Base-by-base conservation (phyloP, 2,113 vertebrate genomes). In the Peromyscus polionotus region DNA sequence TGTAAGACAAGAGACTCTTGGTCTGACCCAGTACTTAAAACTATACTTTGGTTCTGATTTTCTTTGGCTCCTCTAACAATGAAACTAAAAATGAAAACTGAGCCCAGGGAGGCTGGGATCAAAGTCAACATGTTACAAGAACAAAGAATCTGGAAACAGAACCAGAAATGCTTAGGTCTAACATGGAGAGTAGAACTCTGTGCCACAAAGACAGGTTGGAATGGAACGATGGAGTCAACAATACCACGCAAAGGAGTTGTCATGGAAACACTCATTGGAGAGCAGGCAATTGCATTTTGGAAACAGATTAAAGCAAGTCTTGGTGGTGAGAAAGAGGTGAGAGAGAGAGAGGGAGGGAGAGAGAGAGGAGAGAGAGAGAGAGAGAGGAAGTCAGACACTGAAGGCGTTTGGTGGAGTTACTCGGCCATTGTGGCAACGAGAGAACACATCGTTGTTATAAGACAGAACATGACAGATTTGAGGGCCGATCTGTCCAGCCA, bases 191-290 rank as follows among this genome's bases (percentile, higher is more conserved):
- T 81, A 77, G 92, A 75, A 48, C 93, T 91, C 80, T 39, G 88
- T 20, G 80, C 67, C 90, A 90, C 51, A 85, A 45, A 88, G 86
- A 19, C 77, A 57, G 90, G 90, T 48, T 7, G 22, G 84, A 88
- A 90, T 14, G 36, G 57, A 97, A 88, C 0, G 0, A 96, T 88
- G 87, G 91, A 97, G 97, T 96, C 96, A 73, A 86, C 51, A 73
- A 17, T 42, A 90, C 75, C 94, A 93, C 63, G 63, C 61, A 90
- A 90, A 75, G 94, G 96, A 96, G 98, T 98, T 97, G 97, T 96
- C 98, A 98, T 97, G 98, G 98, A 97, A 97, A 98, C 98, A 68
- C 83, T 48, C 0, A 1, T n/a, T 65, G 88, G 94, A 94, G 97
- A 93, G 95, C 93, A 65, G 57, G 94, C 89, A n/a, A 65, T 95